Evolutionary conservation across 2,888 invertebrate species (phyloP), one percentile per base, ranked within the genome.

Genomic region (Orthonevra nobilis): DNA sequence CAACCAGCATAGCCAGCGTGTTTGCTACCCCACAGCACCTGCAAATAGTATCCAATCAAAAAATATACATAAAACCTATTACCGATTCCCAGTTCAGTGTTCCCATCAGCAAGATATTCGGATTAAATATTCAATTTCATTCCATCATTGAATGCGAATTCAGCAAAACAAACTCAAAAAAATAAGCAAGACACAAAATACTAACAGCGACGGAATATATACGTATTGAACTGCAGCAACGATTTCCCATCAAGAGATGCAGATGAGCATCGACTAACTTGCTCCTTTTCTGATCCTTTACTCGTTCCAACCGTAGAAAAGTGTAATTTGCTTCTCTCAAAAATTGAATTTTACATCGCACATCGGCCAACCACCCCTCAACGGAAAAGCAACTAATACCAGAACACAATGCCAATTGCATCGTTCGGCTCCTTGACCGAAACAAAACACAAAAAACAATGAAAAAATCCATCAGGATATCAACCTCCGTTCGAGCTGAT

Each of bases 61-160:
- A 42, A 9, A 17, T n/a, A 15, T 10, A 26, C 46, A 56, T 12
- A 50, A 56, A 69, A 38, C 36, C 10, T 48, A 50, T 58, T 32
- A 38, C 36, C 10, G 58, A 50, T 58, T 32, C 40, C 44, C 10
- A 9, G 20, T 36, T 10, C 23, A 1, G 32, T 20, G 23, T 20
- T 26, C 12, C n/a, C 19, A 40, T 42, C 40, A 7, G 7, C 28
- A 20, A 20, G 12, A 26, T 50, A 50, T 34, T 42, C 58, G 69
- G 54, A 69, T 75, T 75, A 69, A 69, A 69, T 69, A 69, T 75
- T 69, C 69, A 75, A 75, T 75, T 75, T 56, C 61, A 61, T 48
- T 63, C 32, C 9, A 32, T 20, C 38, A 50, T 50, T 32, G 14
- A 66, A 50, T 44, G 17, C n/a, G 48, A 30, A 30, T 14, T 19